Percentiles rank a stretch among this genome's conserved stretches.
Conservation (phyloP, 2,888 invertebrate species). For the Sympetrum striolatum region DNA sequence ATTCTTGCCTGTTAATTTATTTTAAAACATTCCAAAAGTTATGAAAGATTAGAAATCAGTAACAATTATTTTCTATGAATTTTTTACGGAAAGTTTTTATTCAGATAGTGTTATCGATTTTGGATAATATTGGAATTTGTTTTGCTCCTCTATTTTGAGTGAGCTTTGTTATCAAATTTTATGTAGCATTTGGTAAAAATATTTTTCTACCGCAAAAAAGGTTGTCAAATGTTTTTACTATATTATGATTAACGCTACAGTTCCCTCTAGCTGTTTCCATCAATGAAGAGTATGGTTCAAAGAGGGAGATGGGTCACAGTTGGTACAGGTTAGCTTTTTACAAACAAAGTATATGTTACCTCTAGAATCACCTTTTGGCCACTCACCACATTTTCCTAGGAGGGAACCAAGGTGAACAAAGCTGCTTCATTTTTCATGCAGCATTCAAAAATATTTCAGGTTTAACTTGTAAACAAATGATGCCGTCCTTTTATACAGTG, state of each 20-base stretch:
- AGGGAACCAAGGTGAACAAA: no score
- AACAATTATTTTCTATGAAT: conserved; percentile 23
- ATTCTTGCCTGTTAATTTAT: neutral
- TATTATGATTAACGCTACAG: neutral
- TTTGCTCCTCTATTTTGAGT: conserved; percentile 16
- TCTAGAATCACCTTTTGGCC: no score
- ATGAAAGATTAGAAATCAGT: neutral
- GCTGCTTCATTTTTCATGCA: neutral
- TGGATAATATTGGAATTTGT: neutral
- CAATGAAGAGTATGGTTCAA: no score
- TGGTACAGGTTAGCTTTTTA: no score
- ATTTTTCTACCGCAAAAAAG: conserved; percentile 12
- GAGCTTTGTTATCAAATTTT: conserved; percentile 18
- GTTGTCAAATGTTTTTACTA: conserved; percentile 21
- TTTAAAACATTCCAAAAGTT: neutral
- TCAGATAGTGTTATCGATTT: neutral
- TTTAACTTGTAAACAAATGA: neutral
- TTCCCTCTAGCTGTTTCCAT: neutral
- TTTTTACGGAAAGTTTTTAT: neutral
- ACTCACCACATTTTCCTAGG: no score
- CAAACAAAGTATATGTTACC: no score
- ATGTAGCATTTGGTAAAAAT: conserved; percentile 14
- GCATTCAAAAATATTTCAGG: neutral
- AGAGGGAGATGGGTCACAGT: no score
- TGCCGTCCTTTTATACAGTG: neutral